Conservation (phyloP, 2,888 invertebrate species). For the Corythucha ciliata region DNA sequence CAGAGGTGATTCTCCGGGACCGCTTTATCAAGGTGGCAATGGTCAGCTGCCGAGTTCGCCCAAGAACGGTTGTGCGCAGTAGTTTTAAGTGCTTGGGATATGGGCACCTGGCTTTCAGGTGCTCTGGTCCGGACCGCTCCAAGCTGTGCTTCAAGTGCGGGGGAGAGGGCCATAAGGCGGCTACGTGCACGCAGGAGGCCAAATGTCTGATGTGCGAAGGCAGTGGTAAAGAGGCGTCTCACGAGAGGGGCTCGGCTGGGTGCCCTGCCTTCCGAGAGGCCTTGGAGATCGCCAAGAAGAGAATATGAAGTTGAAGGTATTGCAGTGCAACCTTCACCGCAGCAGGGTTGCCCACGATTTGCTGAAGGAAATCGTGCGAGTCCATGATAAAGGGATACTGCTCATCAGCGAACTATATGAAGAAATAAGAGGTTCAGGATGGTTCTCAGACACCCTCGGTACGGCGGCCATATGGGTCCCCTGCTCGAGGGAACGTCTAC, state of each 20-base stretch:
- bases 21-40: too few relatives aligned
- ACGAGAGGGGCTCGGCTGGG: conserved; percentile 20
- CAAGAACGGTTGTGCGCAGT: conserved; percentile 11
- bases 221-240: conserved; percentile 4
- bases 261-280: conserved; percentile 21
- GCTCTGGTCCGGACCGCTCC: conserved; percentile 28
- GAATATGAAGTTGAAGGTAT: conserved; percentile 10
- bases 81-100: conserved; percentile 21
- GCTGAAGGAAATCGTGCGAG: conserved; percentile 20
- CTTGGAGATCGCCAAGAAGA: conserved; percentile 15
- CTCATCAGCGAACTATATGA: conserved; percentile 33
- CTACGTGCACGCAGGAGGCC: conserved; percentile 19
- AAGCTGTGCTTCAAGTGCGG: conserved; percentile 32
- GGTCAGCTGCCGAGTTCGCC: too few relatives aligned
- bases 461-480: neutral
- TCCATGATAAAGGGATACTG: conserved; percentile 21
- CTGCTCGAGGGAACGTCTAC: neutral
- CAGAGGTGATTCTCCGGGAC: too few relatives aligned
- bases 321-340: conserved; percentile 32
- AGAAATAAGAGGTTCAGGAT: conserved; percentile 3
- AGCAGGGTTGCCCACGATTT: conserved; percentile 28
- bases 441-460: neutral
- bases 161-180: conserved; percentile 27
- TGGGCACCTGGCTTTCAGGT: conserved; percentile 14
- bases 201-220: conserved; percentile 30